Evolutionary conservation across 2,888 invertebrate genomes (phyloP).

Genomic region (Pseudanteris insignis): DNA sequence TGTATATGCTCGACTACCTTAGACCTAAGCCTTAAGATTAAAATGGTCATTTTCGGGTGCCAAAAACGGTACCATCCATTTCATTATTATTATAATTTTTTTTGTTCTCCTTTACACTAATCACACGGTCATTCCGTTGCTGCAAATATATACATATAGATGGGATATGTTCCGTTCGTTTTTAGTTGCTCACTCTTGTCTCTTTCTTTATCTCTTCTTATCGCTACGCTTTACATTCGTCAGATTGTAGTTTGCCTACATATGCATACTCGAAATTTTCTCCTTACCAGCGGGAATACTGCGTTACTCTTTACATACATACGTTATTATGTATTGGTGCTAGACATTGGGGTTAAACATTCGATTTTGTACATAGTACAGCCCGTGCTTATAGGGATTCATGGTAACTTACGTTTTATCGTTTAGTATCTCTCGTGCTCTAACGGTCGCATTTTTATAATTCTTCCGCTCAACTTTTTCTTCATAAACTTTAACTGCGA

Average conservation of each 20-base stretch:
- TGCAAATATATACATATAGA: constrained; percentile 65
- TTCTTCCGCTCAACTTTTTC: too few species aligned
- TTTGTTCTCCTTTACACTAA: constrained; percentile 36
- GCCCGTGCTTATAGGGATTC: constrained; percentile 50
- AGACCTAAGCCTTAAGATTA: constrained; percentile 45
- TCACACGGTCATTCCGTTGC: constrained; percentile 47
- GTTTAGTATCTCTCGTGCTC: constrained; percentile 28
- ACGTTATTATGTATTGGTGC: constrained; percentile 52
- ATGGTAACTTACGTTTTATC: constrained; percentile 20
- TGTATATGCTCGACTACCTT: constrained; percentile 23
- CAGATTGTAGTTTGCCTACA: too few species aligned
- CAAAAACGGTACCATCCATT: constrained; percentile 20
- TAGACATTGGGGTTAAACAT: constrained; percentile 58
- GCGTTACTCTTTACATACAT: constrained; percentile 46
- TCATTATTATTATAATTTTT: too few species aligned
- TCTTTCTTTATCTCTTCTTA: neutral
- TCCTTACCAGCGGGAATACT: constrained; percentile 50
- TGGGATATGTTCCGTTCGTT: constrained; percentile 62
- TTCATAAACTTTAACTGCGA: too few species aligned
- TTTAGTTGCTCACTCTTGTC: constrained; percentile 1
- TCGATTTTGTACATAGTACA: constrained; percentile 59
- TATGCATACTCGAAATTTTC: constrained; percentile 31
- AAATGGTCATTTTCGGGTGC: constrained; percentile 40
- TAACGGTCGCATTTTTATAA: constrained; percentile 7
- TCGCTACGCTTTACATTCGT: neutral